Conservation (phyloP, 2,888 invertebrate genomes). For the Oscheius sp. region DNA sequence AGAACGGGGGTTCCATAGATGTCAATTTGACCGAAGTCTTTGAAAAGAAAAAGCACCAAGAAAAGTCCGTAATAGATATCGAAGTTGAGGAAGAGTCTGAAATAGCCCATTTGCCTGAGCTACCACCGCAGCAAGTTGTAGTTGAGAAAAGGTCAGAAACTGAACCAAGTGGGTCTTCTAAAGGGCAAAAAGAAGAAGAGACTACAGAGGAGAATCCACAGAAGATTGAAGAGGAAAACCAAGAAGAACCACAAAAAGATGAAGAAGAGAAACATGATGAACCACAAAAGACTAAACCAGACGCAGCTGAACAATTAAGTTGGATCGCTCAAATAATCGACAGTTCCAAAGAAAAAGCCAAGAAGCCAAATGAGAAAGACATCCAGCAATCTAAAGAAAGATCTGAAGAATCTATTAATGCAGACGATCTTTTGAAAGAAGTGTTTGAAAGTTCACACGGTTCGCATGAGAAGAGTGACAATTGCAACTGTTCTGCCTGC, state of each 20-base stretch:
- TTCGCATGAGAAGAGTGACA: neutral
- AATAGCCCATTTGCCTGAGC: no score
- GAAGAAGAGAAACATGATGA: neutral
- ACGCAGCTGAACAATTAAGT: no score
- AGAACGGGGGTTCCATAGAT: no score
- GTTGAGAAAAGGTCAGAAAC: neutral
- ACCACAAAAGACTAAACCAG: no score
- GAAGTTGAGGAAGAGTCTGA: neutral
- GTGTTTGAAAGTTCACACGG: slow-evolving; percentile 14
- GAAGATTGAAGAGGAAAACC: neutral
- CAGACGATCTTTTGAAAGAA: slow-evolving; percentile 1
- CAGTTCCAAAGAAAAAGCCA: neutral
- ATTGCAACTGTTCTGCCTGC: slow-evolving; percentile 28
- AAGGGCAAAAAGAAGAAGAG: neutral
- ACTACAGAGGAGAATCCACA: neutral
- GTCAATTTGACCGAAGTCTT: no score
- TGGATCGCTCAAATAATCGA: slow-evolving; percentile 18
- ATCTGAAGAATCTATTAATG: neutral
- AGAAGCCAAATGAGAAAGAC: neutral
- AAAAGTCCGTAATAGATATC: no score
- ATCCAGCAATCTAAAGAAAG: neutral
- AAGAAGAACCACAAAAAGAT: neutral
- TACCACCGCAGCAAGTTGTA: no score
- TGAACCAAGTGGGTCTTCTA: neutral
- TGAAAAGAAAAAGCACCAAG: no score